Percentiles rank a stretch among this genome's conserved stretches.
phyloP scores from a whole-genome alignment of 1,140 invertebrate genomes.

The Halesus radiatus region DNA sequence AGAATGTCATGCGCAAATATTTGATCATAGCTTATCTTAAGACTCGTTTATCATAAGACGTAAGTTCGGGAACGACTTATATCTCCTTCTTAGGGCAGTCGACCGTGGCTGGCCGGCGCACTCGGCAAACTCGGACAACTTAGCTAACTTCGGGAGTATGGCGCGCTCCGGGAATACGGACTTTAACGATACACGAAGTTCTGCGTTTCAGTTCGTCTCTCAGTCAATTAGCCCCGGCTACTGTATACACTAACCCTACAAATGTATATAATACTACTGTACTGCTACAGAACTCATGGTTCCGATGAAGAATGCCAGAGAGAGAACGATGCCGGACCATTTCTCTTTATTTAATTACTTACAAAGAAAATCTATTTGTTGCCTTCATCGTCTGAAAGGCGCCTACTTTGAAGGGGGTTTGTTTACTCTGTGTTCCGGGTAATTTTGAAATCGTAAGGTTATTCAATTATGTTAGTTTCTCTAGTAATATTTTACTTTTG shows the following conservation, averaged over 20 bases:
- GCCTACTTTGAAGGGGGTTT: neutral
- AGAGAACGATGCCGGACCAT: neutral
- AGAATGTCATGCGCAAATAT: too few relatives aligned
- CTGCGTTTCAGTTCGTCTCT: neutral
- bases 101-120: neutral
- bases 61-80: too few relatives aligned
- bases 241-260: too few relatives aligned
- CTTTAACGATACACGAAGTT: slow-evolving; percentile 3
- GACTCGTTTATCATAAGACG: too few relatives aligned
- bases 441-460: neutral
- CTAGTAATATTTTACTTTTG: neutral
- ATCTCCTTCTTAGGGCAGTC: neutral
- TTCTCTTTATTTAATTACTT: slow-evolving; percentile 22
- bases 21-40: too few relatives aligned
- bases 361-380: slow-evolving; percentile 21
- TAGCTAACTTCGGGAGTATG: neutral
- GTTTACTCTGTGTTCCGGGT: neutral
- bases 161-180: neutral
- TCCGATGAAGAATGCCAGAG: slow-evolving; percentile 5
- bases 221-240: neutral
- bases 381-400: neutral
- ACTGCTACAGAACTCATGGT: neutral
- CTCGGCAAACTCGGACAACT: neutral
- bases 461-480: slow-evolving; percentile 10
- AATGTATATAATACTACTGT: too few relatives aligned